phyloP scores from a whole-genome alignment of 2,797 vertebrate species.

The Pygocentrus nattereri region DNA sequence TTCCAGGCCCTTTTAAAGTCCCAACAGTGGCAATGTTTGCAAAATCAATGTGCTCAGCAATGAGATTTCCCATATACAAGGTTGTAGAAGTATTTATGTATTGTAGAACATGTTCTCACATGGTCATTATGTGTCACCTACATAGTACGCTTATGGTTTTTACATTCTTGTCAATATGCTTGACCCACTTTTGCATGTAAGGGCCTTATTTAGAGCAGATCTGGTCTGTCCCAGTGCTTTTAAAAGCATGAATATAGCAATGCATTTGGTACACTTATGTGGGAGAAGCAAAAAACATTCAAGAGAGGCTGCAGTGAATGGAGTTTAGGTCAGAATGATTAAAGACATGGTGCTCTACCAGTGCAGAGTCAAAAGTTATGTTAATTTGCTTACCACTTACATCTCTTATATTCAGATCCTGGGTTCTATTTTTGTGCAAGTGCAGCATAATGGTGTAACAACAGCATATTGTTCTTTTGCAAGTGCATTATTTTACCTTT shows the following conservation, averaged over 20 bases:
- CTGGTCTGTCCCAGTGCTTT: neutral
- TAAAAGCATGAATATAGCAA: constrained; percentile 12
- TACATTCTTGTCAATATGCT: constrained; percentile 20
- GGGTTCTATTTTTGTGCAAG: neutral
- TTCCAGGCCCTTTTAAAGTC: constrained; percentile 33
- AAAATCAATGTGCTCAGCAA: neutral
- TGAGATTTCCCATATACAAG: constrained; percentile 7
- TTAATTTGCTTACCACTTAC: neutral
- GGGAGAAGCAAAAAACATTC: neutral
- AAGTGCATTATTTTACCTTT: no score
- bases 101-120: neutral
- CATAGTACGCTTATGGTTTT: neutral
- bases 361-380: neutral
- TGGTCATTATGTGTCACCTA: constrained; percentile 1
- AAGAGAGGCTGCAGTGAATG: neutral
- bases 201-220: constrained; percentile 13
- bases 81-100: neutral
- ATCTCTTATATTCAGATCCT: neutral
- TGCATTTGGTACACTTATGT: neutral
- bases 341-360: neutral
- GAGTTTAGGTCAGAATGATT: constrained; percentile 5
- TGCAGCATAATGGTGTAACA: no score
- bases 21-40: constrained; percentile 20
- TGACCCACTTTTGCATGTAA: constrained; percentile 35
- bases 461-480: neutral